Evolutionary conservation across 1,140 invertebrate genomes (phyloP).

Genomic region (Radopholus similis): DNA sequence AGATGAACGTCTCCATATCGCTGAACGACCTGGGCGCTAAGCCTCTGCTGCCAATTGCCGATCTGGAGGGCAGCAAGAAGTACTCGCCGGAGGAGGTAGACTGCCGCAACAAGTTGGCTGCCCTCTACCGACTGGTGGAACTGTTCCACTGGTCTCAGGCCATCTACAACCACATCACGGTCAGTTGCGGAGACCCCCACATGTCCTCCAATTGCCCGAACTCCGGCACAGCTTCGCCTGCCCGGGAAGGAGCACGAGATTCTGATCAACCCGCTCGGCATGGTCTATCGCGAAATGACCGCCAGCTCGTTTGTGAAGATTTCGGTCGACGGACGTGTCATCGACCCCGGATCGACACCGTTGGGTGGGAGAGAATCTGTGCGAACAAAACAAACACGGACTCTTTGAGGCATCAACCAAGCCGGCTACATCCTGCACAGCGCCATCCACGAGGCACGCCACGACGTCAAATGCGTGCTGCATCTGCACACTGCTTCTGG

Average conservation of each 20-base stretch:
- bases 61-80: slow-evolving; percentile 88
- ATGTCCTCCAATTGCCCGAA: background rate
- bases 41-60: slow-evolving; percentile 86
- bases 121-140: slow-evolving; percentile 90
- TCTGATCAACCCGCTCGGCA: slow-evolving; percentile 88
- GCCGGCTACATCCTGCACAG: slow-evolving; percentile 80
- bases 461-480: slow-evolving; percentile 89
- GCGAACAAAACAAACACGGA: background rate
- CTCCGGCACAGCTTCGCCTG: slow-evolving; percentile 8
- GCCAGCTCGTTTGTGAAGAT: slow-evolving; percentile 91
- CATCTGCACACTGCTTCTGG: slow-evolving; percentile 79
- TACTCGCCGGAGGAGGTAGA: slow-evolving; percentile 93
- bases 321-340: slow-evolving; percentile 72
- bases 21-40: slow-evolving; percentile 15
- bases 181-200: slow-evolving; percentile 62
- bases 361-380: slow-evolving; percentile 63
- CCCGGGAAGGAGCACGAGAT: slow-evolving; percentile 68
- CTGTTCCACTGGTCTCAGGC: slow-evolving; percentile 90
- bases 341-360: slow-evolving; percentile 85
- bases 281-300: slow-evolving; percentile 89
- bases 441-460: slow-evolving; percentile 87
- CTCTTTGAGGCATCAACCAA: slow-evolving; percentile 65
- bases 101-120: slow-evolving; percentile 87
- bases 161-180: slow-evolving; percentile 73
- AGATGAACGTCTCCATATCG: slow-evolving; percentile 8